phyloP scores from a whole-genome alignment of 2,797 vertebrate species.

The Falco concolor region DNA sequence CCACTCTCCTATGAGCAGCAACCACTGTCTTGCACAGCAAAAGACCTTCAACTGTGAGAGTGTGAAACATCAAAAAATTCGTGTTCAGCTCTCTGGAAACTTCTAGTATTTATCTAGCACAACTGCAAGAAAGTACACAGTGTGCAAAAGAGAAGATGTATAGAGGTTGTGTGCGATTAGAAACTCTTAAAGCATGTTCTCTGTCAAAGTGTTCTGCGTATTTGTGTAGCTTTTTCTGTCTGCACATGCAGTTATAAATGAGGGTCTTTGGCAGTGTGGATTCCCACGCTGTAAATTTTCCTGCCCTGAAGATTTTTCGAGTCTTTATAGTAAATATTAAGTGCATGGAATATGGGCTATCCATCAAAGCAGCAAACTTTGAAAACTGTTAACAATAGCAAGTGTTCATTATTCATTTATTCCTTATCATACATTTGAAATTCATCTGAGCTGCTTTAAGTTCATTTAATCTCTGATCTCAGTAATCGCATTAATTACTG shows the following conservation, averaged over 20 bases:
- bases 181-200: background rate
- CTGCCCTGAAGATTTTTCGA: background rate
- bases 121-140: background rate
- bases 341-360: background rate
- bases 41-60: background rate
- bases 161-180: background rate
- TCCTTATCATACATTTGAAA: conserved; percentile 1
- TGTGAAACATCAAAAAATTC: background rate
- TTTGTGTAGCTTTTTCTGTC: background rate
- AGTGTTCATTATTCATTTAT: background rate
- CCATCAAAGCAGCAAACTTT: background rate
- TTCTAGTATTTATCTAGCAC: background rate
- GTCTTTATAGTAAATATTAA: background rate
- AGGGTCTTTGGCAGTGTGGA: background rate
- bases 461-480: conserved; percentile 6
- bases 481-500: conserved; percentile 24
- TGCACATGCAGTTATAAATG: background rate
- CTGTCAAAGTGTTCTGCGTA: background rate
- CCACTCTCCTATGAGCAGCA: background rate
- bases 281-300: background rate
- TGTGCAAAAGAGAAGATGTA: background rate
- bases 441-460: background rate
- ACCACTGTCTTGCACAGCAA: background rate
- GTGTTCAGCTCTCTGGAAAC: background rate
- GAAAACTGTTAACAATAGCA: background rate